Base-by-base conservation (phyloP, 2,797 vertebrate species). In the Gadopsis marmoratus region DNA sequence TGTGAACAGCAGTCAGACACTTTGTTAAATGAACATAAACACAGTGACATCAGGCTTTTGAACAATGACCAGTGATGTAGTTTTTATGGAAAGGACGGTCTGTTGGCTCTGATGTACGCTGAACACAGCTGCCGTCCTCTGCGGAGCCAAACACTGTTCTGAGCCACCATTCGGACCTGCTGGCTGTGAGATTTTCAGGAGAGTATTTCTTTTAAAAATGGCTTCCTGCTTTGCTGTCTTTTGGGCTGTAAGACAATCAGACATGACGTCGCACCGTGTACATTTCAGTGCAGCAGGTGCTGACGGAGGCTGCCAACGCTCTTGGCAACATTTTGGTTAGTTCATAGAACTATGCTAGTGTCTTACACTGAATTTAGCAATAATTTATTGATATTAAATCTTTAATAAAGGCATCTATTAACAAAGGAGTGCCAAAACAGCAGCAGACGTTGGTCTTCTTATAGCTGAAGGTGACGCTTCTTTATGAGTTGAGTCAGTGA, bases 391-490 rank as follows among this genome's bases (percentile, higher is more conserved):
- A 59, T 60, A 66, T 54, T 8, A n/a, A 75, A 59, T 29, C 1
- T 19, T 31, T 41, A 60, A 64, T 67, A 60, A 80, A 56, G 71
- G 6, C 26, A 21, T 45, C 37, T 51, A 23, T 70, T 47, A 62
- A 67, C 70, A 71, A 7, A 35, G 50, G 7, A 31, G 35, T 5
- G 0, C 17, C 10, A 19, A 9, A 62, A 33, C n/a, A 29, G 39
- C 23, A 64, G 13, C 39, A 65, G 55, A 58, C 29, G 16, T 37
- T 71, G 2, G 21, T 59, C 19, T 43, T 63, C 54, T 43, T 47
- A 7, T 4, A 56, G 26, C 43, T 70, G 79, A 74, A 78, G 54
- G 51, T 71, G 72, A 71, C 31, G 31, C 71, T 74, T 58, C 62
- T 68, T 74, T 45, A 11, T 45, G 35, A 60, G 41, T 23, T 35